Evolutionary conservation across 2,888 invertebrate species (phyloP).

Genomic region (Camponotus fellah): DNA sequence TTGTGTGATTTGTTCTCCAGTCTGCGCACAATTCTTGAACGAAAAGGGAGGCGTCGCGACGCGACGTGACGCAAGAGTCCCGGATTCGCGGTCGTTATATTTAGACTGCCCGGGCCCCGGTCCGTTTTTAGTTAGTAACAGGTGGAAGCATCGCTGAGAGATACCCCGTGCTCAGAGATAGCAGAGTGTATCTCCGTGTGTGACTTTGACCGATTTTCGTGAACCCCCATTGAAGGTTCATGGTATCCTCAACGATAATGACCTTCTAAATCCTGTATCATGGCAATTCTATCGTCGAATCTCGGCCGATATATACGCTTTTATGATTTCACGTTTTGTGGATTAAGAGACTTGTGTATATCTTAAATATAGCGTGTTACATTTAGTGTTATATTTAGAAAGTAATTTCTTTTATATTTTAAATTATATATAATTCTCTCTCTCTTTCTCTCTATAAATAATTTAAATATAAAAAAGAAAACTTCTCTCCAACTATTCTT

Average conservation of each 20-base stretch:
- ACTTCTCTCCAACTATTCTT: too few relatives aligned
- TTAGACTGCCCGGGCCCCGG: constrained; percentile 84
- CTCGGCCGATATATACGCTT: background rate
- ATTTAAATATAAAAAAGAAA: background rate
- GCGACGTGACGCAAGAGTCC: constrained; percentile 80
- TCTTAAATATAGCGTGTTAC: background rate
- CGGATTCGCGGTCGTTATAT: constrained; percentile 84
- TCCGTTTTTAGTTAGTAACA: constrained; percentile 85
- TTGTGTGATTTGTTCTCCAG: constrained; percentile 30
- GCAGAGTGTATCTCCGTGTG: constrained; percentile 76
- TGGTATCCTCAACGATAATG: constrained; percentile 75
- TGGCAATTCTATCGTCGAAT: background rate
- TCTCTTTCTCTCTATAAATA: background rate
- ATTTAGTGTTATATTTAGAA: background rate
- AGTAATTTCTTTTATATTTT: background rate
- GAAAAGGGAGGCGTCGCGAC: constrained; percentile 57
- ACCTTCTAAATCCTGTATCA: constrained; percentile 69
- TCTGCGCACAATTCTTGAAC: constrained; percentile 23
- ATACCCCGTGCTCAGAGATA: constrained; percentile 43
- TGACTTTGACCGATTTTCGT: constrained; percentile 85
- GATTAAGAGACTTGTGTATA: background rate
- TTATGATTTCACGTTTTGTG: background rate
- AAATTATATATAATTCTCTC: background rate
- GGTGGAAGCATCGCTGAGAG: constrained; percentile 78
- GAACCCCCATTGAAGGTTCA: constrained; percentile 66